Evolutionary conservation across 2,113 vertebrate genomes (phyloP).

Genomic region (Dasyurus viverrinus): DNA sequence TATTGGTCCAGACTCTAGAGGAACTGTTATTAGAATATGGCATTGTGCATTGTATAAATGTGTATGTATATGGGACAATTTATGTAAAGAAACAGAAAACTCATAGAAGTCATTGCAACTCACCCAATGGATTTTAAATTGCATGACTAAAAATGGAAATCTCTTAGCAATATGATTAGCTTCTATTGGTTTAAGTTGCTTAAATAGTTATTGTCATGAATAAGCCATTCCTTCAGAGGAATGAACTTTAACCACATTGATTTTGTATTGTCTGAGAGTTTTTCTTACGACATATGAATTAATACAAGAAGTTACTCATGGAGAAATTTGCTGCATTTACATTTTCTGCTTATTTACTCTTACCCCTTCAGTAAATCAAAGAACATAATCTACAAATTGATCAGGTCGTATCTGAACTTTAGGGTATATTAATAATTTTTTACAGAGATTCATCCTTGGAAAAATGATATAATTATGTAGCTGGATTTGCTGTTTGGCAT

Average conservation of each 20-base stretch:
- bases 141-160: too few species aligned
- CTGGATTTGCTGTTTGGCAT: neutral
- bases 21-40: too few species aligned
- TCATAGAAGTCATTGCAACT: too few species aligned
- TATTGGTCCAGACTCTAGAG: too few species aligned
- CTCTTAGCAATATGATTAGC: neutral
- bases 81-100: too few species aligned
- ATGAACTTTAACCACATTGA: neutral
- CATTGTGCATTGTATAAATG: too few species aligned
- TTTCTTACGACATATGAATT: slow-evolving; percentile 8
- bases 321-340: neutral
- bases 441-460: neutral
- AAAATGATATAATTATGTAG: neutral
- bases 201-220: neutral
- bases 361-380: slow-evolving; percentile 11
- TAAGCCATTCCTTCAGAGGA: neutral
- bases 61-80: too few species aligned
- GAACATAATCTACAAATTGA: slow-evolving; percentile 23
- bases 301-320: neutral
- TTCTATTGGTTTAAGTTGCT: slow-evolving; percentile 9
- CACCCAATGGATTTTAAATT: too few species aligned
- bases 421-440: neutral
- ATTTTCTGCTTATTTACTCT: neutral
- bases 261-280: slow-evolving; percentile 13
- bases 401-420: slow-evolving; percentile 23